Conservation (phyloP, 2,797 vertebrate genomes). For the Peromyscus aztecus region DNA sequence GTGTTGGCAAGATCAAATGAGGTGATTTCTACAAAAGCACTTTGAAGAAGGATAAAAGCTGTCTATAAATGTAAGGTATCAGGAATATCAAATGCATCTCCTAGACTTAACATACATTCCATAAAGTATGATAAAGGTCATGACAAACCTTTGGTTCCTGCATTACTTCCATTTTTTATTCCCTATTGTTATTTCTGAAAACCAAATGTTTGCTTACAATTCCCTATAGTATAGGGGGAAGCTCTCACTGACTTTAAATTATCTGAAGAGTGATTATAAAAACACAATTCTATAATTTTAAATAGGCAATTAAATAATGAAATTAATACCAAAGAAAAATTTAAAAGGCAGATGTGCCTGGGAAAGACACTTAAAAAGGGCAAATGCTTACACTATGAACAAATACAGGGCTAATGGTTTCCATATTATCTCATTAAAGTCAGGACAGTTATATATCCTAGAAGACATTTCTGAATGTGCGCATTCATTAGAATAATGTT, state of each 20-base stretch:
- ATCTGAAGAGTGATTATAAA: not conserved
- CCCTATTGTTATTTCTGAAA: not conserved
- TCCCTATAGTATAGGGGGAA: not conserved
- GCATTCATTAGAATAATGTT: not conserved
- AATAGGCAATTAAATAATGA: slow-evolving; percentile 39
- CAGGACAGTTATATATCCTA: slow-evolving; percentile 16
- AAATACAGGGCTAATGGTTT: not conserved
- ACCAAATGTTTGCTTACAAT: not conserved
- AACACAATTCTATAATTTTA: not conserved
- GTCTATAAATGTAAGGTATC: not conserved
- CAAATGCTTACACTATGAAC: not conserved
- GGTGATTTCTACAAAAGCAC: not conserved
- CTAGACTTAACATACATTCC: not conserved
- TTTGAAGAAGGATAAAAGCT: slow-evolving; percentile 51
- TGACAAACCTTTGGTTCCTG: not conserved
- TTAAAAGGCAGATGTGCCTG: not conserved
- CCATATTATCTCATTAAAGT: slow-evolving; percentile 14
- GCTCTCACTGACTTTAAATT: not conserved
- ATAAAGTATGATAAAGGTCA: not conserved
- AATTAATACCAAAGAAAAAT: not conserved
- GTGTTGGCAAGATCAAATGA: not conserved
- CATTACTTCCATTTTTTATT: not conserved
- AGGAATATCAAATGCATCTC: not conserved
- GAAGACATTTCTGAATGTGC: slow-evolving; percentile 24
- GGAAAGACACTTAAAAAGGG: not conserved